Percentiles rank a stretch among this genome's conserved stretches.
phyloP scores from a whole-genome alignment of 1,140 invertebrate species.

The Ylistrum balloti region DNA sequence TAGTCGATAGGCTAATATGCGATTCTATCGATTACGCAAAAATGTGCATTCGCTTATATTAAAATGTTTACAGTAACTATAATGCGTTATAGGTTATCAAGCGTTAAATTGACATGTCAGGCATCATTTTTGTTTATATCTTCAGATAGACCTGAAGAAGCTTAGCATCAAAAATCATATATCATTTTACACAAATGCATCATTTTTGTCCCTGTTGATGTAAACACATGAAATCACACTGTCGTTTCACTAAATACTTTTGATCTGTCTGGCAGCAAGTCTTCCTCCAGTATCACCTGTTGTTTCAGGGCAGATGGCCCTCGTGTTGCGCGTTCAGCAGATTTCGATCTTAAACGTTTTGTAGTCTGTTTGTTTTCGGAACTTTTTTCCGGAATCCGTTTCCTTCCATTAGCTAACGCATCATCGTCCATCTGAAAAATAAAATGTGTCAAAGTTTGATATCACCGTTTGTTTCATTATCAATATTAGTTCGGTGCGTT shows the following conservation, averaged over 20 bases:
- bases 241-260: conserved; percentile 17
- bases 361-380: conserved; percentile 45
- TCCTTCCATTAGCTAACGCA: background rate
- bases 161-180: too few species aligned
- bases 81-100: too few species aligned
- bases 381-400: background rate
- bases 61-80: too few species aligned
- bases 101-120: too few species aligned
- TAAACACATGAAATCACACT: background rate
- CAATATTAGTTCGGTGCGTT: background rate
- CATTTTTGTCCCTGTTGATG: too few species aligned
- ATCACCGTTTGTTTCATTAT: background rate
- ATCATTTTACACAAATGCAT: too few species aligned
- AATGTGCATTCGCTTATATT: too few species aligned
- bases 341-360: conserved; percentile 52
- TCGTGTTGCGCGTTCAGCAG: conserved; percentile 52
- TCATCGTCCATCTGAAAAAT: conserved; percentile 27
- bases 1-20: too few species aligned
- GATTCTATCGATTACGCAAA: too few species aligned
- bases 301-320: conserved; percentile 53
- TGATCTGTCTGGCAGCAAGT: conserved; percentile 20
- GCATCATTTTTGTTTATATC: too few species aligned
- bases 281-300: conserved; percentile 48
- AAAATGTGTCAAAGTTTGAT: background rate
- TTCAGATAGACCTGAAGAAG: too few species aligned